Percentiles rank a stretch among this genome's conserved stretches.
phyloP scores from a whole-genome alignment of 2,113 vertebrate species.

The Oriolus oriolus region DNA sequence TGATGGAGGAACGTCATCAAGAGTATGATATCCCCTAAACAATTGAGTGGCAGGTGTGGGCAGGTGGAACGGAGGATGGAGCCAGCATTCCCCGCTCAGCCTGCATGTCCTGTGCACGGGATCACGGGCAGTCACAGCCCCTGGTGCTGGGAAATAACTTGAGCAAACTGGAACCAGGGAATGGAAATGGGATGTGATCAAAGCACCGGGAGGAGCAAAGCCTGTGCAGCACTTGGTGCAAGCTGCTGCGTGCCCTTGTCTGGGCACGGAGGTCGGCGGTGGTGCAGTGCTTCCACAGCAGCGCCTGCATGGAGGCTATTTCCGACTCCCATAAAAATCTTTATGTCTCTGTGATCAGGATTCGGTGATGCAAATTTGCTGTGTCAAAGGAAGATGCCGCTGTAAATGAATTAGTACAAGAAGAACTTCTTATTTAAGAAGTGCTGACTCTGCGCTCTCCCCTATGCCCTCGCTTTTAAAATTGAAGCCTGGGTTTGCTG shows the following conservation, averaged over 20 bases:
- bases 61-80: not conserved
- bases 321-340: slow-evolving; percentile 47
- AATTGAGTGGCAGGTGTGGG: not conserved
- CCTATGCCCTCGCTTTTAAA: slow-evolving; percentile 52
- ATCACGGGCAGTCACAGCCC: fast-evolving
- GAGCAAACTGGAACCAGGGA: not conserved
- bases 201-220: not conserved
- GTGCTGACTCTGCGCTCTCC: slow-evolving; percentile 58
- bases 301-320: slow-evolving; percentile 19
- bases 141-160: not conserved
- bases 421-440: slow-evolving; percentile 60
- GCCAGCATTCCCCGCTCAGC: not conserved
- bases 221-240: not conserved
- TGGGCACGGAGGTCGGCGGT: not conserved
- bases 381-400: slow-evolving; percentile 55
- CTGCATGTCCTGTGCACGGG: not conserved
- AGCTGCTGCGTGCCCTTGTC: slow-evolving; percentile 38
- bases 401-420: slow-evolving; percentile 62
- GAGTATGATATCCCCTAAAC: not conserved
- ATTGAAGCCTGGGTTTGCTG: slow-evolving; percentile 49
- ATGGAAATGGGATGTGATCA: not conserved
- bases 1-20: not conserved
- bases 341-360: slow-evolving; percentile 44
- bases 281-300: slow-evolving; percentile 30
- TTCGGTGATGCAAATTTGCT: slow-evolving; percentile 54